Conservation (phyloP, 1,140 invertebrate species). For the Harpegnathos saltator region DNA sequence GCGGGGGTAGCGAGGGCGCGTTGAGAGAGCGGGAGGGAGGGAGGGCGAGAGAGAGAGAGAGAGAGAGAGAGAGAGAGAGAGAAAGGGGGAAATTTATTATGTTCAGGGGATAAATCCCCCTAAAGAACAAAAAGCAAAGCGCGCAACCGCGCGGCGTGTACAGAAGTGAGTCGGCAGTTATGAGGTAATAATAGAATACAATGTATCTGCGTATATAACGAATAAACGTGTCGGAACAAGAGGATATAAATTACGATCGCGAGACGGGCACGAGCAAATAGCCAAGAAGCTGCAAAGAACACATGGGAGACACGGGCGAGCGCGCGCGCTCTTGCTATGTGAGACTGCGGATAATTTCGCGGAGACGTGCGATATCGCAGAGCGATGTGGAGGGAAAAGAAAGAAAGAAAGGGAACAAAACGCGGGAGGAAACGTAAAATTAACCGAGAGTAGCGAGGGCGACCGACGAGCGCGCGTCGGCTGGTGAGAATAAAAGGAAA, state of each 20-base stretch:
- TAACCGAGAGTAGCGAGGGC: neutral
- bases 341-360: too few relatives aligned
- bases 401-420: too few relatives aligned
- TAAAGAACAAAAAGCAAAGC: slow-evolving; percentile 59
- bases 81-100: slow-evolving; percentile 56
- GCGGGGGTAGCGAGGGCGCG: neutral
- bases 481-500: too few relatives aligned
- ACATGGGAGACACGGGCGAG: too few relatives aligned
- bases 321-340: too few relatives aligned
- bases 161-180: slow-evolving; percentile 56
- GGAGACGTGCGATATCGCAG: too few relatives aligned
- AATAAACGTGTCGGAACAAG: slow-evolving; percentile 48
- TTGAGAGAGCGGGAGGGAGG: neutral
- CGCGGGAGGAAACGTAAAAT: too few relatives aligned
- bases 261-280: neutral
- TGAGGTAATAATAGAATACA: slow-evolving; percentile 58
- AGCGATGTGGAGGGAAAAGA: too few relatives aligned
- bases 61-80: slow-evolving; percentile 1
- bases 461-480: too few relatives aligned
- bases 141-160: slow-evolving; percentile 21
- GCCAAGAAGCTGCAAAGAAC: slow-evolving; percentile 24
- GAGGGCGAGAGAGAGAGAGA: neutral
- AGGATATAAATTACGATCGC: slow-evolving; percentile 49
- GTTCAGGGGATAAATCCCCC: slow-evolving; percentile 53
- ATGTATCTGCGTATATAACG: slow-evolving; percentile 51